These are phyloP conservation scores for Phocoena sinus DNA, from an alignment of 2,113 vertebrate genomes.

Conservation along the genomic window DNA sequence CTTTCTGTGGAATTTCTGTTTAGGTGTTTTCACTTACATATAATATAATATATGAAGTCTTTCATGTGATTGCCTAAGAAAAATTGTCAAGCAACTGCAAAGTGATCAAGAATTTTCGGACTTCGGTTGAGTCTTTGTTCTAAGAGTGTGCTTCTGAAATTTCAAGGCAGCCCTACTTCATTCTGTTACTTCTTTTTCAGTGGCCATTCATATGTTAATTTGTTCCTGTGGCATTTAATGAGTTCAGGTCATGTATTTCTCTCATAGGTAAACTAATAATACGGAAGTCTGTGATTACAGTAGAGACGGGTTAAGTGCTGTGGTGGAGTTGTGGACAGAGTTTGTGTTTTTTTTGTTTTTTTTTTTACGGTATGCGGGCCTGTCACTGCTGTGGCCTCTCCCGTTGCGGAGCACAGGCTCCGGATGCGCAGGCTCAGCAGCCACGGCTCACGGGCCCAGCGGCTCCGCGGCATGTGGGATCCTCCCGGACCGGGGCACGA, in stretches of 20 bases:
- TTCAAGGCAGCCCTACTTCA: background rate
- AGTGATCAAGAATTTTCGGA: background rate
- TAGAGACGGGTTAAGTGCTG: background rate
- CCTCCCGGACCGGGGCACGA: no score
- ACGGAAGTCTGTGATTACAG: background rate
- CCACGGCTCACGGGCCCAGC: no score
- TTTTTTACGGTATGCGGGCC: no score
- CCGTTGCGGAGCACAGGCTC: no score
- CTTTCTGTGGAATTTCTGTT: background rate
- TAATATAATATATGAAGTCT: background rate
- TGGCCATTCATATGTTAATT: background rate
- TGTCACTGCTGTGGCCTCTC: no score
- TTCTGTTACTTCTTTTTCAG: background rate
- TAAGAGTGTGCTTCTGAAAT: background rate
- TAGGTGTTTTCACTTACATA: background rate
- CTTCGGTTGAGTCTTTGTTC: background rate
- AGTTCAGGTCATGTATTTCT: background rate
- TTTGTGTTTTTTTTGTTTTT: background rate
- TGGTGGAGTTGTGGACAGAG: background rate
- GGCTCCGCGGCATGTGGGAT: rapidly evolving
- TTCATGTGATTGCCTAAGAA: background rate
- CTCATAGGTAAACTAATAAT: background rate
- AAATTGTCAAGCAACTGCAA: background rate
- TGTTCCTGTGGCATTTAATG: background rate
- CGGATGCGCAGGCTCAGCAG: rapidly evolving